Conservation (phyloP, 1,140 invertebrate genomes). For the Bombyx mandarina region DNA sequence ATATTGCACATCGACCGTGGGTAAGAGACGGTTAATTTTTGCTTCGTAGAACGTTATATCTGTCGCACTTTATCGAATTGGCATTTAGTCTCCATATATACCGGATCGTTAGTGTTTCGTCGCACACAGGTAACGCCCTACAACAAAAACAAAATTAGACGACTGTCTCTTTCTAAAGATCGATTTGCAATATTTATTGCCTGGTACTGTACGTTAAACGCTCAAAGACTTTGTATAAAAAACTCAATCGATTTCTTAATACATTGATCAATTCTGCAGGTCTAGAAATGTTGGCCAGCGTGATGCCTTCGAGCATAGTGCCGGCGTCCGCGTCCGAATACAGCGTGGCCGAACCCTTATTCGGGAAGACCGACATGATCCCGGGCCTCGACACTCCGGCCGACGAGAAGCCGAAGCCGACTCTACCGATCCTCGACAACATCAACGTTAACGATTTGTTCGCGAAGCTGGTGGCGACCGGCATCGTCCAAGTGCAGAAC, state of each 20-base stretch:
- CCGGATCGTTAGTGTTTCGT: too few species aligned
- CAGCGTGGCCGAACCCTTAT: slow-evolving; percentile 44
- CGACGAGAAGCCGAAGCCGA: slow-evolving; percentile 39
- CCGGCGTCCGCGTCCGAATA: slow-evolving; percentile 72
- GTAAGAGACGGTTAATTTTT: too few species aligned
- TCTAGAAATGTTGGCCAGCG: slow-evolving; percentile 75
- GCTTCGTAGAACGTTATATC: too few species aligned
- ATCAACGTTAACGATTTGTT: slow-evolving; percentile 87
- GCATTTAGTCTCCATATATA: too few species aligned
- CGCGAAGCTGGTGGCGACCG: slow-evolving; percentile 85
- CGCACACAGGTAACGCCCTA: too few species aligned
- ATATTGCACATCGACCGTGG: too few species aligned
- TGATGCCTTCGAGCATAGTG: slow-evolving; percentile 74
- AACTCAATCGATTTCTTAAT: too few species aligned
- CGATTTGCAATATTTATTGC: too few species aligned
- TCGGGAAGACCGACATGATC: slow-evolving; percentile 35
- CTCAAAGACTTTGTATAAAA: background rate
- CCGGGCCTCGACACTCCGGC: slow-evolving; percentile 42
- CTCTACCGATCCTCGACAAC: slow-evolving; percentile 41
- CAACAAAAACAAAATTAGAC: too few species aligned
- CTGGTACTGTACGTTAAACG: too few species aligned
- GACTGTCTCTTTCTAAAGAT: too few species aligned
- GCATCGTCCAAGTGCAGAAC: slow-evolving; percentile 77
- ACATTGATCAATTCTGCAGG: slow-evolving; percentile 16
- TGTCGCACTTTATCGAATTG: too few species aligned